Base-by-base conservation (phyloP, 2,113 vertebrate species). In the Sceloporus tristichus region DNA sequence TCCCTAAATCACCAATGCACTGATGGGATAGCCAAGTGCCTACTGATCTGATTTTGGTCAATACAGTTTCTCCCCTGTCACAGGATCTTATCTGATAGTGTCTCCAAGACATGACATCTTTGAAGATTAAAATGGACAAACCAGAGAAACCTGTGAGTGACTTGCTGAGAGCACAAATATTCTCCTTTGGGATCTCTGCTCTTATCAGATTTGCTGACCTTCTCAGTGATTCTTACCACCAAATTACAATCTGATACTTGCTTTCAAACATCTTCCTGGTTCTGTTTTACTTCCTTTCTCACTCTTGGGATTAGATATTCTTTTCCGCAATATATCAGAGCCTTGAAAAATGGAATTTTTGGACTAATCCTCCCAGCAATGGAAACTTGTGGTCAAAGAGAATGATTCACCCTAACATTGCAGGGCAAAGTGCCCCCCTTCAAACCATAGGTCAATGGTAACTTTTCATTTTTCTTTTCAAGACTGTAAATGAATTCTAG, bases 141-240 rank as follows among this genome's bases (percentile, higher is more conserved):
- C 92, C 91, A 94, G 89, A 9, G 65, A 93, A 88, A 93, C 29
- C 89, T 87, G 82, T 91, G 90, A 62, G 68, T 62, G 54, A 81
- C 78, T 92, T 85, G 70, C 86, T 90, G 88, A 90, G 78, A 73
- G 54, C 78, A 48, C 29, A 90, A 93, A 56, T 34, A 77, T 85
- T 21, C 91, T 87, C 85, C 79, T 85, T 88, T 70, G 88, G 86
- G 88, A 92, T 86, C 92, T 91, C 77, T 85, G 83, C 77, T 54
- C 84, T 94, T 94, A 94, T 94, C 90, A 89, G 82, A 91, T 82
- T 91, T 77, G 79, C 56, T 74, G 89, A 53, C 56, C 29, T 94
- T 82, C 93, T 89, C 86, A 89, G 16, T 92, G 73, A 87, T 87
- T 90, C 86, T 93, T 90, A 94, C 90, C 16, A 14, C 86, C 76